Evolutionary conservation across 64 coral and sea anemone species (phyloP), one percentile per base, ranked within the genome.

Genomic region (Astreopora myriophthalma): DNA sequence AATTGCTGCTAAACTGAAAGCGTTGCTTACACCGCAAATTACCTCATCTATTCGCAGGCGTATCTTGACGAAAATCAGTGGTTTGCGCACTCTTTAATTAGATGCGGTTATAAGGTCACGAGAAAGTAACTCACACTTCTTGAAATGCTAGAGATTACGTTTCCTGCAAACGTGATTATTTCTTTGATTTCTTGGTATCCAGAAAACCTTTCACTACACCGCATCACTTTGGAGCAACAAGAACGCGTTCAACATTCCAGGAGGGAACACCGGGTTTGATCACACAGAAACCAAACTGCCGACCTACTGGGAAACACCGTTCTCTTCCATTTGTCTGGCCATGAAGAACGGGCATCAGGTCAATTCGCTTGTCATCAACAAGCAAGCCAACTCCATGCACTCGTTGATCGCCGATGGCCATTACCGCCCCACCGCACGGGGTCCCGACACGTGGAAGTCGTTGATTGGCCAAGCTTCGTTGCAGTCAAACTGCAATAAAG

Each of bases 181-280:
- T 10, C 5, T 27, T 66, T 66, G 8, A 24, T 28, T 46, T 46
- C 4, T 46, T 46, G 42, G 6, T 66, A 27, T 26, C 5, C 22
- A 88, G 85, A 74, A 34, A 26, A 88, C 85, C 29, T 88, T 88
- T 60, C 85, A 55, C 40, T 88, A 74, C 42, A 27, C 44, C 27
- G 73, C 85, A 17, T 24, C 16, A 16, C 25, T 46, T 5, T 88
- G 85, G 85, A 74, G 20, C 34, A 74, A 73, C 68, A 73, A 73
- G 40, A 26, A 9, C 8, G 51, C 34, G 3, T 60, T 26, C 40
- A 73, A 88, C 63, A 24, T 48, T 3, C 8, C 82, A 7, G 35
- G 30, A 29, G 65, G 31, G 33, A 86, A 24, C 16, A 68, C 63
- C 27, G 66, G 64, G 58, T 22, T 86, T 5, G 26, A 48, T 24